Percentiles rank a stretch among this genome's conserved stretches.
Conservation (phyloP, 1,140 invertebrate species). For the Bombus sibiricus region DNA sequence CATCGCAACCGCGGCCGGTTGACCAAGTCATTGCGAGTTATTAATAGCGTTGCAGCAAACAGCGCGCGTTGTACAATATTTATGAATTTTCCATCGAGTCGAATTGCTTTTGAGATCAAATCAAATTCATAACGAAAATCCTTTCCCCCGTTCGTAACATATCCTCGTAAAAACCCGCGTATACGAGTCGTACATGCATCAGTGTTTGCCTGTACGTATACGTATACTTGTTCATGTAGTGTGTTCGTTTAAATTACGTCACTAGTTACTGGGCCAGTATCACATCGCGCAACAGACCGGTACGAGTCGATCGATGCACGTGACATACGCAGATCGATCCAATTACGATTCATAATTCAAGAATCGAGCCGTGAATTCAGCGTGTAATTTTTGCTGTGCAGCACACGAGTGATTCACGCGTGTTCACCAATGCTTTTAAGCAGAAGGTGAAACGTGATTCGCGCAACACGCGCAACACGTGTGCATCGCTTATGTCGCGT, state of each 20-base stretch:
- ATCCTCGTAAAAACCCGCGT: neutral
- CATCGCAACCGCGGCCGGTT: neutral
- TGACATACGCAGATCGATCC: slow-evolving; percentile 35
- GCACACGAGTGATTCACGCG: neutral
- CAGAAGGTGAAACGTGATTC: slow-evolving; percentile 24
- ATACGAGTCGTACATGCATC: too few relatives aligned
- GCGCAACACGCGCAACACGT: slow-evolving; percentile 2
- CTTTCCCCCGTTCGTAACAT: neutral
- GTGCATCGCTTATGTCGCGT: neutral
- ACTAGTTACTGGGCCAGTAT: slow-evolving; percentile 24
- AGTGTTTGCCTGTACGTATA: too few relatives aligned
- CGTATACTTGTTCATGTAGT: neutral
- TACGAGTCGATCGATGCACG: slow-evolving; percentile 9
- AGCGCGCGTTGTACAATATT: neutral
- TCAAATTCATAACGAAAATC: neutral
- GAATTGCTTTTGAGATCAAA: neutral
- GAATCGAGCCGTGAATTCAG: slow-evolving; percentile 6
- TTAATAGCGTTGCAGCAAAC: slow-evolving; percentile 5
- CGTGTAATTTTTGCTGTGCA: neutral
- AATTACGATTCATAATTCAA: slow-evolving; percentile 30
- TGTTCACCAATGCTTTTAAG: neutral
- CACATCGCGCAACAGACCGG: slow-evolving; percentile 31
- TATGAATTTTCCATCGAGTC: slow-evolving; percentile 18
- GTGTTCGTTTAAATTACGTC: slow-evolving; percentile 27
- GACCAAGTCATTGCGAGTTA: slow-evolving; percentile 11